A percentile compares a stretch with the other conserved stretches of the same genome.
phyloP scores from a whole-genome alignment of 2,888 invertebrate species.

The Sinopyrophorus schimmeli region DNA sequence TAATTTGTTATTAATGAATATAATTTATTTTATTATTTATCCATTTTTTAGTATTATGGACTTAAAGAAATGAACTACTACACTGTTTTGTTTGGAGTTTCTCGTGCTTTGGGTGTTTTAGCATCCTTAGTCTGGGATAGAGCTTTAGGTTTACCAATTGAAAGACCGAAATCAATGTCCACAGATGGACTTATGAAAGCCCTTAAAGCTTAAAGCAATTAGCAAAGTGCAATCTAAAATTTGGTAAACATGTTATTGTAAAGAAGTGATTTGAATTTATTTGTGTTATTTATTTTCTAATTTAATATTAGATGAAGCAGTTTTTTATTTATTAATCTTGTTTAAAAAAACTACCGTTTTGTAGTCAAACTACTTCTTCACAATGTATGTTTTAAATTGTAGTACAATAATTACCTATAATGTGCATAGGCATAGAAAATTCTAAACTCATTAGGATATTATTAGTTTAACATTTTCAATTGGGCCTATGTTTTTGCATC shows the following conservation, averaged over 20 bases:
- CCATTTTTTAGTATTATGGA: conserved; percentile 74
- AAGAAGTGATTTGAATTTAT: conserved; percentile 8
- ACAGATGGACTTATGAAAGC: conserved; percentile 65
- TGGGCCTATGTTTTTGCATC: too few relatives aligned
- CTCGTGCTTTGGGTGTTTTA: conserved; percentile 82
- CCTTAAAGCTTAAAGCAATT: conserved; percentile 33
- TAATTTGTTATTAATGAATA: too few relatives aligned
- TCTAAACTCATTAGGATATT: too few relatives aligned
- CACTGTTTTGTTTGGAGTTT: conserved; percentile 91
- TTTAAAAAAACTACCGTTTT: background rate
- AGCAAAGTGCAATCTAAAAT: conserved; percentile 7
- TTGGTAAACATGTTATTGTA: conserved; percentile 3
- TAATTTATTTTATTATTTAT: conserved; percentile 23
- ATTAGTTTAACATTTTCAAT: too few relatives aligned
- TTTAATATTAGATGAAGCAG: too few relatives aligned
- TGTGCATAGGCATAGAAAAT: too few relatives aligned
- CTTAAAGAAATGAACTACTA: conserved; percentile 93
- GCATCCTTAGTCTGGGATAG: conserved; percentile 86
- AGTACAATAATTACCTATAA: conserved; percentile 15
- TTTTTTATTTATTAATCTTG: too few relatives aligned
- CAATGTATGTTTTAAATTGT: conserved; percentile 3
- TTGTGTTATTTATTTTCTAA: conserved; percentile 10
- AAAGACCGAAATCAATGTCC: conserved; percentile 85
- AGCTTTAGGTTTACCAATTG: conserved; percentile 82
- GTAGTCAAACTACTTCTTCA: conserved; percentile 1